Evolutionary conservation across 2,888 invertebrate genomes (phyloP).

Genomic region (Latheticus oryzae): DNA sequence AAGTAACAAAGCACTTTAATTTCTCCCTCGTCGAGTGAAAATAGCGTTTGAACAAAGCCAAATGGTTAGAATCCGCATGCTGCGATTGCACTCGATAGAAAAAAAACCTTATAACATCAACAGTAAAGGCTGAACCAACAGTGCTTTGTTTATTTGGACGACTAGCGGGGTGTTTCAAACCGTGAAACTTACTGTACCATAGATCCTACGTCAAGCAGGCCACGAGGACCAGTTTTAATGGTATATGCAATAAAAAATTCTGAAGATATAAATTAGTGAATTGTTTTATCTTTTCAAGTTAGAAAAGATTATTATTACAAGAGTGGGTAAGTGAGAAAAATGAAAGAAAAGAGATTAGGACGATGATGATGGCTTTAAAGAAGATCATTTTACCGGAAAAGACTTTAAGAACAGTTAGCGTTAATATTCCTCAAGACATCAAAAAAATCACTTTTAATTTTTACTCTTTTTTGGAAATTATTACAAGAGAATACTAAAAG

Average conservation of each 20-base stretch:
- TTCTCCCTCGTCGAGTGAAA: slow-evolving; percentile 9
- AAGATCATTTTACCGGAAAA: no score
- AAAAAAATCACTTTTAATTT: no score
- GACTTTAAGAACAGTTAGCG: no score
- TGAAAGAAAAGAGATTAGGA: no score
- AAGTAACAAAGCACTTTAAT: slow-evolving; percentile 10
- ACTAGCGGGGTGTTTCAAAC: slow-evolving; percentile 47
- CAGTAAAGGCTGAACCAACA: slow-evolving; percentile 34
- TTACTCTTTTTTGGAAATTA: no score
- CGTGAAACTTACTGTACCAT: slow-evolving; percentile 52
- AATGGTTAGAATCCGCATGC: slow-evolving; percentile 2
- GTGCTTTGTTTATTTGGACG: slow-evolving; percentile 43
- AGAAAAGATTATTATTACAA: no score
- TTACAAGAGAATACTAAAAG: no score
- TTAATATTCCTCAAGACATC: no score
- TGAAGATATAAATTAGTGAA: no score
- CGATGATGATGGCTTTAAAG: no score
- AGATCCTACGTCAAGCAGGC: slow-evolving; percentile 45
- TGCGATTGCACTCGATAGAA: slow-evolving; percentile 31
- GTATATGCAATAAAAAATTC: slow-evolving; percentile 9
- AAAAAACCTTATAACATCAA: slow-evolving; percentile 34
- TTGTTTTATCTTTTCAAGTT: no score
- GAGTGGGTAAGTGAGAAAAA: no score
- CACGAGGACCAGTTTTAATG: slow-evolving; percentile 23
- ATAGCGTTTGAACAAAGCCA: slow-evolving; percentile 15